These are phyloP conservation scores for Deroplatys truncata DNA, from an alignment of 2,888 invertebrate species.

Conservation along the genomic window DNA sequence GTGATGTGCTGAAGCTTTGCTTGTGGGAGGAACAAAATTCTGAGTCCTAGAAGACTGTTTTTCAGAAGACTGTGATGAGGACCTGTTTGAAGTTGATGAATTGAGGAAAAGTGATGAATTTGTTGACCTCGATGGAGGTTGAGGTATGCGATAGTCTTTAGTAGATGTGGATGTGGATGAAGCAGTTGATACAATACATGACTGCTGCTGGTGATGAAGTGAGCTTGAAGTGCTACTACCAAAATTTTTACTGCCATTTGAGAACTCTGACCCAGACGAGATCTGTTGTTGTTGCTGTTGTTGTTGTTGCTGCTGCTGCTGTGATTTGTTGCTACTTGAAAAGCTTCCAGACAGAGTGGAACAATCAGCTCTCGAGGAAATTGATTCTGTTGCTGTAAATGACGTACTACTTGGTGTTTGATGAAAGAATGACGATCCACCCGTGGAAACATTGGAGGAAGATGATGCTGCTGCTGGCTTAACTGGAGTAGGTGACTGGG, in stretches of 20 bases:
- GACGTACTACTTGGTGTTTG: constrained; percentile 53
- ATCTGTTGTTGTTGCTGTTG: constrained; percentile 10
- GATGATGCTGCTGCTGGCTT: constrained; percentile 47
- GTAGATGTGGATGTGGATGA: constrained; percentile 46
- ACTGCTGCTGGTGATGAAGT: constrained; percentile 58
- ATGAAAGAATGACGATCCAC: constrained; percentile 57
- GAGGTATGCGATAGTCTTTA: constrained; percentile 61
- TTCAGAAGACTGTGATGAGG: constrained; percentile 36
- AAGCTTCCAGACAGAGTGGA: constrained; percentile 23
- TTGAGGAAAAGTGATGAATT: constrained; percentile 28
- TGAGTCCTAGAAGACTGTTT: constrained; percentile 41
- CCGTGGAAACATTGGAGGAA: constrained; percentile 49
- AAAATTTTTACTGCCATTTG: constrained; percentile 55
- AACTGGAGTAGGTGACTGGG: constrained; percentile 44
- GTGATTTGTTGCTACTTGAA: constrained; percentile 3
- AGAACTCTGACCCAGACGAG: constrained; percentile 31
- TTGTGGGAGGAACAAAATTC: constrained; percentile 49
- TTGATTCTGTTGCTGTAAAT: constrained; percentile 52
- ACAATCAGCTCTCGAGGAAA: constrained; percentile 28
- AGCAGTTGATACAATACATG: constrained; percentile 70
- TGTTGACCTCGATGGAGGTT: constrained; percentile 49
- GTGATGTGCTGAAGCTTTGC: constrained; percentile 46
- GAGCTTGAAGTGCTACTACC: constrained; percentile 38
- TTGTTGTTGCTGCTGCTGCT: neutral
- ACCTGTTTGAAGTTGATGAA: constrained; percentile 40